Evolutionary conservation across 2,113 vertebrate genomes (phyloP).

Genomic region (Corapipo altera): DNA sequence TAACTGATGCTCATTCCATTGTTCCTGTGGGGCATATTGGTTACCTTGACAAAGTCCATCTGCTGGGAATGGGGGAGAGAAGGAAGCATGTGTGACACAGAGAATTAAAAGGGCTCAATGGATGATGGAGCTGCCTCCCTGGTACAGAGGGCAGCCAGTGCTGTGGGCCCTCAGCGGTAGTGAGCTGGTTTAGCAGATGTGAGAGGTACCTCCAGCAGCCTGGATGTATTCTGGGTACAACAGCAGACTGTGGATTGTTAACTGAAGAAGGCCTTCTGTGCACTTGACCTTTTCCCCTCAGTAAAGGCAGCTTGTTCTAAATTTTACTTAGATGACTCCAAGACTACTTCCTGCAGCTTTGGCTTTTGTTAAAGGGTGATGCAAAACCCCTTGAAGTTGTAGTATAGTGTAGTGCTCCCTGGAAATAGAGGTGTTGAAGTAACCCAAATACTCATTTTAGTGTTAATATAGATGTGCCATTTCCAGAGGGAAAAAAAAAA

Average conservation of each 20-base stretch:
- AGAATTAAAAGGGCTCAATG: not conserved
- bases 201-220: not conserved
- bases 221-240: rapidly evolving
- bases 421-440: not conserved
- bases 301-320: not conserved
- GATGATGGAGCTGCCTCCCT: not conserved
- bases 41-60: not conserved
- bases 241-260: not conserved
- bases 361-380: not conserved
- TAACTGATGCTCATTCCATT: not conserved
- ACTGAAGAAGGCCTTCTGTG: not conserved
- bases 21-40: not conserved
- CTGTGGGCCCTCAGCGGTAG: not conserved
- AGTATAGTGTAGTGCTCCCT: not conserved
- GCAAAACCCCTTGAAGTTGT: not conserved
- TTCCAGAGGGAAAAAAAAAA: not conserved
- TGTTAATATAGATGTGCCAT: not conserved
- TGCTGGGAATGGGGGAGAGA: not conserved
- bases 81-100: not conserved
- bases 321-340: not conserved
- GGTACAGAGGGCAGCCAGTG: not conserved
- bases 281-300: not conserved
- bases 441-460: not conserved
- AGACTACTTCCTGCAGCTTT: not conserved
- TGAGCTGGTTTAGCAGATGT: not conserved